Base-by-base conservation (phyloP, 2,113 vertebrate genomes). In the Heterocephalus glaber region DNA sequence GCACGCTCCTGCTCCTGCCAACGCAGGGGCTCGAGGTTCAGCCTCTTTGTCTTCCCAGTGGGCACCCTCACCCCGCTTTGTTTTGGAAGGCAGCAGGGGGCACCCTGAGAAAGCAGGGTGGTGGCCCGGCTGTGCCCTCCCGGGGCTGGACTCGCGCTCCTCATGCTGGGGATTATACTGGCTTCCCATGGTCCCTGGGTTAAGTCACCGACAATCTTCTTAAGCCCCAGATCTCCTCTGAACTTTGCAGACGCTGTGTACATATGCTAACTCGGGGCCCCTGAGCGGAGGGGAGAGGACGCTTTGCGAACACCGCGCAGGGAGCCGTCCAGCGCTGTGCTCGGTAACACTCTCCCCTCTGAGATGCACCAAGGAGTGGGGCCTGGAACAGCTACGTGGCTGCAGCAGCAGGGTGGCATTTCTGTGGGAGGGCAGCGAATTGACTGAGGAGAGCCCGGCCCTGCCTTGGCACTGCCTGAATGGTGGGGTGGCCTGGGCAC, bases 271-370 rank as follows among this genome's bases (percentile, higher is more conserved):
- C 1, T 7, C 3, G 0, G 33, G 4, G 63, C 87, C 35, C 47
- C 0, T 35, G 61, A 26, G 10, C 22, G 26, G 24, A 47, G 28
- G 14, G 19, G 6, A 35, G 19, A 58, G 35, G 13, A 16, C 38
- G n/a, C 47, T 41, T 17, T 9, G 7, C 11, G 0, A 26, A 7
- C 8, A 4, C 20, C 44, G 30, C 6, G 0, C 5, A 7, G 16
- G n/a, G 11, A 41, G 60, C n/a, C 6, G 0, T 28, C n/a, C 11
- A 9, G 47, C 4, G 1, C 35, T 47, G 6, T 3, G 28, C 35
- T 13, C 38, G 1, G 70, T 7, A 41, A 12, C 0, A 0, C 12
- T 5, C 19, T 38, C 33, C 72, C 63, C 13, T 33, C 2, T 0
- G 28, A 30, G n/a, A 47, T 16, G 4, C n/a, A 35, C 85, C 6